These are phyloP conservation scores for Athalia cordata DNA, from an alignment of 2,888 invertebrate species.

Conservation along the genomic window DNA sequence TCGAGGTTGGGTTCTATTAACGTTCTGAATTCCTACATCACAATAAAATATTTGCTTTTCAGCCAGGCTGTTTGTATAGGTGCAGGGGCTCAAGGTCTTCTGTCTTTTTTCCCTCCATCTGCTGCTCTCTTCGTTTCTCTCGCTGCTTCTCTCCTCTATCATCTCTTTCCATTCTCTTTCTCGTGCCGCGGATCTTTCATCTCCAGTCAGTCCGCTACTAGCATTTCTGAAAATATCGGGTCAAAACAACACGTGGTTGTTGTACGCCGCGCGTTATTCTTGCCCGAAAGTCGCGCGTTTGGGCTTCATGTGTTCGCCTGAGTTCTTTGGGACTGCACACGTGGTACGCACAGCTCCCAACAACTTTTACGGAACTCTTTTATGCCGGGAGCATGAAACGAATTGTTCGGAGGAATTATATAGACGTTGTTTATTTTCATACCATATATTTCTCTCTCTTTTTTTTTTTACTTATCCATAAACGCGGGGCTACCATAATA, in stretches of 20 bases:
- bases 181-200: conserved; percentile 65
- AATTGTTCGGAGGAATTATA: not conserved
- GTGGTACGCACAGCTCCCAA: not conserved
- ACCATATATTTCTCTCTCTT: not conserved
- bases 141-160: conserved; percentile 34
- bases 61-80: conserved; percentile 68
- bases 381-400: not conserved
- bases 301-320: conserved; percentile 8
- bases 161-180: conserved; percentile 51
- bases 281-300: conserved; percentile 18
- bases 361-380: too few species aligned
- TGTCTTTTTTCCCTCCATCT: conserved; percentile 59
- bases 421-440: not conserved
- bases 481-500: too few species aligned
- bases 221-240: conserved; percentile 67
- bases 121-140: conserved; percentile 44
- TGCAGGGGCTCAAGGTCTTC: conserved; percentile 65
- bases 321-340: conserved; percentile 20
- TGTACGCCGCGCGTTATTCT: conserved; percentile 42
- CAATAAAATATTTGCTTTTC: conserved; percentile 71
- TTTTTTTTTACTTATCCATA: too few species aligned
- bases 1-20: conserved; percentile 49
- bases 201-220: conserved; percentile 62
- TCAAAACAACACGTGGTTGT: conserved; percentile 66
- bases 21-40: conserved; percentile 69